These are phyloP conservation scores for Syngnathus floridae DNA, from an alignment of 2,113 vertebrate genomes.

Conservation along the genomic window DNA sequence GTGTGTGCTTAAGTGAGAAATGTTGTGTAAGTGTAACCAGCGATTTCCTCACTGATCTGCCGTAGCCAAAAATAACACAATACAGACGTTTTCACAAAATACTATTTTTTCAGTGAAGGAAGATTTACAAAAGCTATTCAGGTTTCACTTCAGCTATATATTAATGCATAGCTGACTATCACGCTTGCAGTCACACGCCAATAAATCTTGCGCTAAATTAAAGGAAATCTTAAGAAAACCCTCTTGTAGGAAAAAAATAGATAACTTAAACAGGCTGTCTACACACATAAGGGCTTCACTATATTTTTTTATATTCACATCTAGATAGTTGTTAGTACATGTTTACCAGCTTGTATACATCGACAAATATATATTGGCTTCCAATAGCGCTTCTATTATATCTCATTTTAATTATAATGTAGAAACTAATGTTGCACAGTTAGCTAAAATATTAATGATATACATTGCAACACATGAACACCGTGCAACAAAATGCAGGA, in stretches of 20 bases:
- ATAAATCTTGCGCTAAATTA: slow-evolving; percentile 3
- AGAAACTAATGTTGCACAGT: too few relatives aligned
- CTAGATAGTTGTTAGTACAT: neutral
- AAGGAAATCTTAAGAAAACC: neutral
- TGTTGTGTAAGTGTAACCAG: slow-evolving; percentile 9
- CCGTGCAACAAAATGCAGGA: too few relatives aligned
- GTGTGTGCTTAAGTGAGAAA: neutral
- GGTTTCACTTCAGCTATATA: neutral
- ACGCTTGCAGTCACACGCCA: neutral
- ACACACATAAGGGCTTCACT: neutral
- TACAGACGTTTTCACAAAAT: neutral
- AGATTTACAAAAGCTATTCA: slow-evolving; percentile 2
- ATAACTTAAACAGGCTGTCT: neutral
- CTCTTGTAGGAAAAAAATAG: neutral
- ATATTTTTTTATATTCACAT: neutral
- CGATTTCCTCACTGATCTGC: neutral
- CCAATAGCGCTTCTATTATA: neutral
- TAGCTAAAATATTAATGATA: too few relatives aligned
- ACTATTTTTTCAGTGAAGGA: neutral
- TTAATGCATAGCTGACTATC: neutral
- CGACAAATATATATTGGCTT: neutral
- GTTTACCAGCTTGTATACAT: neutral
- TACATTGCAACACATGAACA: too few relatives aligned
- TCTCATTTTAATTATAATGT: neutral
- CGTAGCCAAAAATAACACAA: neutral